Percentiles rank a stretch among this genome's conserved stretches.
phyloP scores from a whole-genome alignment of 2,113 vertebrate genomes.

The Syrrhaptes paradoxus region DNA sequence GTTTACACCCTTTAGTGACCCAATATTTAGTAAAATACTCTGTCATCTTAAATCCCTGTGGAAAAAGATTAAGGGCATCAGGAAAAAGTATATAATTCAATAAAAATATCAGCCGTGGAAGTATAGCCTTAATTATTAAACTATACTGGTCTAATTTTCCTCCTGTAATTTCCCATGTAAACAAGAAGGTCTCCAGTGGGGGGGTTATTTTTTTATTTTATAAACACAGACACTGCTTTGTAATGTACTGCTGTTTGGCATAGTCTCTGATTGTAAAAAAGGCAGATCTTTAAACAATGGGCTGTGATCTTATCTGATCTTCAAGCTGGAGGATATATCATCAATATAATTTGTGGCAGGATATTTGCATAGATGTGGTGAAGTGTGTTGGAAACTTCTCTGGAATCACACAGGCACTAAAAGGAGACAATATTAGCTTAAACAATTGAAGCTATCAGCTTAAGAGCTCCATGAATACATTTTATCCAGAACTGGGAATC shows the following conservation, averaged over 20 bases:
- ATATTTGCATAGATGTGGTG: background rate
- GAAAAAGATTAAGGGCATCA: background rate
- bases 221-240: constrained; percentile 5
- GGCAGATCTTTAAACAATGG: constrained; percentile 5
- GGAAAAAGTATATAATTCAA: background rate
- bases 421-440: background rate
- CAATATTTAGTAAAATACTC: background rate
- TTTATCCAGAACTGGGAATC: background rate
- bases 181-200: background rate
- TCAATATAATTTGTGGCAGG: background rate
- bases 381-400: background rate
- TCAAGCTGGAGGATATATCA: background rate
- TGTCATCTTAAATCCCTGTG: background rate
- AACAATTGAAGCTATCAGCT: background rate
- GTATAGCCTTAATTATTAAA: background rate
- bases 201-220: background rate
- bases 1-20: background rate
- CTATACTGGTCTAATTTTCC: background rate
- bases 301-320: constrained; percentile 16
- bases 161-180: background rate
- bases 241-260: background rate
- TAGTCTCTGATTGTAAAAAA: background rate
- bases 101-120: background rate
- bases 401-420: background rate
- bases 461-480: background rate